Evolutionary conservation across 2,888 invertebrate genomes (phyloP), one percentile per base, ranked within the genome.

Genomic region (Meteorus colon): DNA sequence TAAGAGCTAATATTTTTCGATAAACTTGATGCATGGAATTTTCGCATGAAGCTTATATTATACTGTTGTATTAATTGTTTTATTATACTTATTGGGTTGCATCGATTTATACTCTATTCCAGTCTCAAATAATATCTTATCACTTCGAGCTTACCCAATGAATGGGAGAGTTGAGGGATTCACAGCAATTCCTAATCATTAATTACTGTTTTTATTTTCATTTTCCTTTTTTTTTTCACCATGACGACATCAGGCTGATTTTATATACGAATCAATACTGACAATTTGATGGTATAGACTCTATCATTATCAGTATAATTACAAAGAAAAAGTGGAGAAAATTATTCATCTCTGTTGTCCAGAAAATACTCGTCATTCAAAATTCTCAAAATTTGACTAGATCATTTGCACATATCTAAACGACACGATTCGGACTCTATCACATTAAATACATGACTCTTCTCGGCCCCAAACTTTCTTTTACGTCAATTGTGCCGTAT

Each of bases 401-500:
- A 68, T 51, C 68, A 41, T 68, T 16, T n/a, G 6, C 19, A 55
- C n/a, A 55, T 55, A 55, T 55, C 8, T 8, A 19, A 48, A 55
- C 8, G 41, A 60, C 24, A n/a, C 70, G 24, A 70, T 60, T 70
- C 60, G 70, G 60, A 70, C 51, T 69, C 69, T 34, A 69, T 24
- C 31, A 55, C n/a, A 55, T 51, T 55, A n/a, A 68, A 29, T 51
- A 31, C 14, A 68, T 31, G 68, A 51, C 12, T 27, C 24, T 19
- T 2, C n/a, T 37, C 70, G 4, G 59, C 19, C 19, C 19, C 34
- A 60, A 59, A 70, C 29, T 70, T 60, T 70, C n/a, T 41, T 24
- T 41, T 37, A 70, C 70, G 59, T 70, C 59, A 37, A 70, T 70
- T 70, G 70, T 70, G 70, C 70, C 60, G 2, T 41, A 41, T 37